Conservation (phyloP, 2,888 invertebrate genomes). For the Clanis bilineata region DNA sequence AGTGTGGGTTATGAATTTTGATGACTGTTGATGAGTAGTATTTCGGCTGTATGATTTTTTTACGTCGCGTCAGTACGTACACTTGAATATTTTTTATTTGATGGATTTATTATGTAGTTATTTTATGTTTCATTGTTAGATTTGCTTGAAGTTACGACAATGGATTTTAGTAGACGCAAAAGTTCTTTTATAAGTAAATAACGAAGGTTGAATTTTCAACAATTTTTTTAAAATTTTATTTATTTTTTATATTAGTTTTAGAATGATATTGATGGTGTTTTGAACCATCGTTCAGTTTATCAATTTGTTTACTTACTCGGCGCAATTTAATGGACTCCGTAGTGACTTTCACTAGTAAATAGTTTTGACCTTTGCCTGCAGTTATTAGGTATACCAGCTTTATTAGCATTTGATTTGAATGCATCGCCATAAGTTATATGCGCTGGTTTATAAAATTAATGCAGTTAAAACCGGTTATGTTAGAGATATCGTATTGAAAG, state of each 20-base stretch:
- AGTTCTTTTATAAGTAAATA: not conserved
- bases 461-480: not conserved
- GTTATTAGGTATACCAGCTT: not conserved
- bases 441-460: conserved; percentile 1
- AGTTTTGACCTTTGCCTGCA: conserved; percentile 4
- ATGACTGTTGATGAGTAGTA: conserved; percentile 18
- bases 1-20: conserved; percentile 26
- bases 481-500: not conserved
- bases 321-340: not conserved
- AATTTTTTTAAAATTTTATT: not conserved
- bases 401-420: conserved; percentile 12
- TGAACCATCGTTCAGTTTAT: not conserved
- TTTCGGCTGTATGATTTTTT: not conserved
- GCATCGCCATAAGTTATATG: not conserved
- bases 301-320: not conserved
- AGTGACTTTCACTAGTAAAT: conserved; percentile 3
- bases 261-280: too few species aligned
- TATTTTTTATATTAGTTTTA: not conserved
- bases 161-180: not conserved
- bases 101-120: not conserved
- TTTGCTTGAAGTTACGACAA: not conserved
- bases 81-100: not conserved
- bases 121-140: not conserved
- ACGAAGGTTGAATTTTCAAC: not conserved
- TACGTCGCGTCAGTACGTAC: not conserved